Evolutionary conservation across 2,888 invertebrate species (phyloP).

Genomic region (Drosophila borealis): DNA sequence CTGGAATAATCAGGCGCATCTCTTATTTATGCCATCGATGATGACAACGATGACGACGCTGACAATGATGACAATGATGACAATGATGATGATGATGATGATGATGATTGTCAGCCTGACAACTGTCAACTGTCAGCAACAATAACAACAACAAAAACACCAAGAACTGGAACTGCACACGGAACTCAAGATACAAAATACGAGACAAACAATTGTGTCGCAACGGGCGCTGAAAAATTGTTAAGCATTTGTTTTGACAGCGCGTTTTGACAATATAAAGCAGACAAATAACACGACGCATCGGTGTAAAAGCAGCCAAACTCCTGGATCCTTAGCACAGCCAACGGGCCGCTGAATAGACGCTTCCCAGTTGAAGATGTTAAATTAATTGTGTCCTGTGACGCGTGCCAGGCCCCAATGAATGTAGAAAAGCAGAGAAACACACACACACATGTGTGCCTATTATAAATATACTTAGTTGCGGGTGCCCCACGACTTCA

Average conservation of each 20-base stretch:
- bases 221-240: conserved; percentile 72
- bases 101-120: conserved; percentile 64
- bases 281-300: conserved; percentile 58
- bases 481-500: conserved; percentile 34
- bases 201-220: conserved; percentile 45
- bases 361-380: conserved; percentile 15
- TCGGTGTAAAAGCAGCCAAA: conserved; percentile 45
- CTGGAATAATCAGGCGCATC: conserved; percentile 54
- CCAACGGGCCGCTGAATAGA: not conserved
- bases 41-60: conserved; percentile 36
- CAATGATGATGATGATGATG: conserved; percentile 16
- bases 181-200: conserved; percentile 15
- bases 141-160: conserved; percentile 44
- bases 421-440: not conserved
- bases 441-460: not conserved
- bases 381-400: conserved; percentile 66
- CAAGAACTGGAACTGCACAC: conserved; percentile 12
- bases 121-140: conserved; percentile 75
- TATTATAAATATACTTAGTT: conserved; percentile 23
- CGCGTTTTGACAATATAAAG: conserved; percentile 73
- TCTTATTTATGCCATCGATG: conserved; percentile 66
- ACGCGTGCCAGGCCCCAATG: conserved; percentile 43
- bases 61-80: conserved; percentile 19
- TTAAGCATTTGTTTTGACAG: conserved; percentile 77
- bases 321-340: not conserved